Percentiles rank a stretch among this genome's conserved stretches.
Conservation (phyloP, 2,113 vertebrate genomes). For the Crotalus viridis region DNA sequence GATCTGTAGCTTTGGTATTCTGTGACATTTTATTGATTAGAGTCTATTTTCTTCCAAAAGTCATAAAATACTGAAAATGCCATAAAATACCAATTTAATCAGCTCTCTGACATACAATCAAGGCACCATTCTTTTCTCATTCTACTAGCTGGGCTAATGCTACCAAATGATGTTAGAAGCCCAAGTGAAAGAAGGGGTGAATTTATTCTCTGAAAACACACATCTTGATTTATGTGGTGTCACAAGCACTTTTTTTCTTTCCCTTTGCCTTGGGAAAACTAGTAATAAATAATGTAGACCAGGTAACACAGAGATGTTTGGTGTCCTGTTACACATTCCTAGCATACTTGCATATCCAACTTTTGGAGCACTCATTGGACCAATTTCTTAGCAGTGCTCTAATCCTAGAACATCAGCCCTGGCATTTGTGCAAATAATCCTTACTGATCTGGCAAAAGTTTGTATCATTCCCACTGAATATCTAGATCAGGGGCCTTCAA, state of each 20-base stretch:
- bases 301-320: neutral
- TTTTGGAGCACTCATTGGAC: neutral
- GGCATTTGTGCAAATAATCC: neutral
- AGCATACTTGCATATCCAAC: neutral
- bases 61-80: neutral
- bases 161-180: slow-evolving; percentile 28
- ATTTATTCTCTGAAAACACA: neutral
- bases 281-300: neutral
- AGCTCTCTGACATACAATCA: neutral
- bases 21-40: slow-evolving; percentile 38
- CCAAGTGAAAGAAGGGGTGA: slow-evolving; percentile 37
- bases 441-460: neutral
- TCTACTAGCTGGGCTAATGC: slow-evolving; percentile 21
- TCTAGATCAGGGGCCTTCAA: too few species aligned
- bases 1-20: slow-evolving; percentile 18
- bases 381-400: neutral
- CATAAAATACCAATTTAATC: slow-evolving; percentile 36
- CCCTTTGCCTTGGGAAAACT: slow-evolving; percentile 1
- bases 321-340: neutral
- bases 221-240: neutral
- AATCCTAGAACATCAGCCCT: neutral
- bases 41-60: slow-evolving; percentile 33
- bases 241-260: neutral
- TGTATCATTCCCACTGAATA: neutral
- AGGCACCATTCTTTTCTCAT: slow-evolving; percentile 7